Percentiles rank a stretch among this genome's conserved stretches.
Conservation (phyloP, 2,113 vertebrate genomes). For the Chaetops frenatus region DNA sequence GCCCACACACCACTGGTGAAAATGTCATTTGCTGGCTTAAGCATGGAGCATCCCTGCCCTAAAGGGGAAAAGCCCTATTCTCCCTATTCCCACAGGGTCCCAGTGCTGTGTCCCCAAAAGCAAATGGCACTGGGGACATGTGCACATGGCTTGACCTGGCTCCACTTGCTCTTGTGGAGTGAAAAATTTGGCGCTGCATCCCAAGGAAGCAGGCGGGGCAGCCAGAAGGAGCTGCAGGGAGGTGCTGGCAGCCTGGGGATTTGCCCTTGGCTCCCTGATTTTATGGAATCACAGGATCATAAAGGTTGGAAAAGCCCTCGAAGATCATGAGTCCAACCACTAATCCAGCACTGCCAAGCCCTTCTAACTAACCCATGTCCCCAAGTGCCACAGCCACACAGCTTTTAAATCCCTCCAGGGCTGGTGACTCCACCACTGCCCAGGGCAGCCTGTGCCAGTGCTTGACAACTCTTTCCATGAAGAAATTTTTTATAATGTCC, state of each 20-base stretch:
- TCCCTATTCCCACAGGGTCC: neutral
- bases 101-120: neutral
- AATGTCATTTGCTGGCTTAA: neutral
- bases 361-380: neutral
- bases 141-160: neutral
- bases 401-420: neutral
- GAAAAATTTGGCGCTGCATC: neutral
- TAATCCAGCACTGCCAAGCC: neutral
- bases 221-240: neutral
- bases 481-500: neutral
- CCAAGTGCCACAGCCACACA: neutral
- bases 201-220: neutral
- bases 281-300: neutral
- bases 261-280: neutral
- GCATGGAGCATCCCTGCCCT: fast-evolving
- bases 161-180: neutral
- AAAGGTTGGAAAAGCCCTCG: neutral
- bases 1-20: fast-evolving
- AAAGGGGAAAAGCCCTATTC: fast-evolving
- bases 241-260: neutral
- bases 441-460: neutral
- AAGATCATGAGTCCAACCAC: neutral
- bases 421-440: neutral
- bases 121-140: fast-evolving
- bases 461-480: neutral